A percentile compares a stretch with the other conserved stretches of the same genome.
These are phyloP conservation scores for Lithobates sylvaticus DNA, from an alignment of 2,797 vertebrate species.

Conservation along the genomic window DNA sequence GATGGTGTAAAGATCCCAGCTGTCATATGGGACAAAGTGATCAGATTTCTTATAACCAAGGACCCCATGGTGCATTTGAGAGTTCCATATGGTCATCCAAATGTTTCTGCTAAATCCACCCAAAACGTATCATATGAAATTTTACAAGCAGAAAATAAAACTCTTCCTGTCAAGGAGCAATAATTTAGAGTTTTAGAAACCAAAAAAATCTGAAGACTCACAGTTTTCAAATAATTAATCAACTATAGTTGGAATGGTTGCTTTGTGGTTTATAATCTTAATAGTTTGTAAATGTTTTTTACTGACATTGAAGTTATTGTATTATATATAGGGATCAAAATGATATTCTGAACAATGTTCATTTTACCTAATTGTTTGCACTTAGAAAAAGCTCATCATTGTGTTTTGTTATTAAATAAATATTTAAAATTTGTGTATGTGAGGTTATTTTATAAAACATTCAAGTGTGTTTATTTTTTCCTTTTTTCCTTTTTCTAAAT, in stretches of 20 bases:
- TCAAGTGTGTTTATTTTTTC: conserved; percentile 61
- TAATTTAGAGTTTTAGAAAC: conserved; percentile 44
- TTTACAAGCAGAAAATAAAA: conserved; percentile 76
- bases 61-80: conserved; percentile 94
- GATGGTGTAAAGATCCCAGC: conserved; percentile 99
- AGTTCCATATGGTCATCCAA: conserved; percentile 99
- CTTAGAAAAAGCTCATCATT: neutral
- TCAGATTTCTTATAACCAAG: conserved; percentile 98
- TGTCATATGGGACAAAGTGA: conserved; percentile 98
- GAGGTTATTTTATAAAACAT: conserved; percentile 67
- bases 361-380: neutral
- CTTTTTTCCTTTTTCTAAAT: conserved; percentile 66
- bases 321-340: neutral
- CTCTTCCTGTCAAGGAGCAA: conserved; percentile 67
- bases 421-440: conserved; percentile 26
- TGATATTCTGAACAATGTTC: neutral
- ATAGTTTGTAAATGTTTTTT: neutral
- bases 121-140: conserved; percentile 75
- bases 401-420: conserved; percentile 11
- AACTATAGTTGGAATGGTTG: conserved; percentile 1
- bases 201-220: conserved; percentile 62
- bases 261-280: neutral
- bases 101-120: conserved; percentile 92
- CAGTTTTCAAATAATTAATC: conserved; percentile 47
- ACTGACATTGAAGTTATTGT: neutral